Percentiles rank a stretch among this genome's conserved stretches.
Evolutionary conservation across 2,797 vertebrate species (phyloP).

Genomic region (Sebastes alutus): DNA sequence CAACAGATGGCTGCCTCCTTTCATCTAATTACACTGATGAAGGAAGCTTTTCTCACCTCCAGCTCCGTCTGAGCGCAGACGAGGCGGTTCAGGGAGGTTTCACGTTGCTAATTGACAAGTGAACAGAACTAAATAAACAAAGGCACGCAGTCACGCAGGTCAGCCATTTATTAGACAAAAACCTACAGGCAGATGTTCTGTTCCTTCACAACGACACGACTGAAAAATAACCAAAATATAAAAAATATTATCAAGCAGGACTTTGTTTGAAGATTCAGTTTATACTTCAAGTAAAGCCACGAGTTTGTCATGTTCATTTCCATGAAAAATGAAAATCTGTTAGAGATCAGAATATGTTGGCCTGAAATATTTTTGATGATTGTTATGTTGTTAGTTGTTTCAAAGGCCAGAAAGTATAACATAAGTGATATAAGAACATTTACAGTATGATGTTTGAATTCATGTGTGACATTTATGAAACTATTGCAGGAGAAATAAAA

Average conservation of each 20-base stretch:
- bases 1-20: constrained; percentile 72
- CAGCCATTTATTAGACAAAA: constrained; percentile 50
- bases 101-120: constrained; percentile 70
- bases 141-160: constrained; percentile 43
- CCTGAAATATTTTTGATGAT: neutral
- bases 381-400: neutral
- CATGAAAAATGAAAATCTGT: neutral
- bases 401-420: neutral
- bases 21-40: constrained; percentile 64
- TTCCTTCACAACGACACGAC: neutral
- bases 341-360: neutral
- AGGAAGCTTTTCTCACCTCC: constrained; percentile 68
- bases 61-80: constrained; percentile 42
- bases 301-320: constrained; percentile 32
- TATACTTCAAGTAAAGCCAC: neutral
- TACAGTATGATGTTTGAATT: neutral
- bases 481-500: neutral
- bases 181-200: constrained; percentile 46
- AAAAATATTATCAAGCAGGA: neutral
- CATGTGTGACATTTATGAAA: neutral
- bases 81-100: constrained; percentile 55
- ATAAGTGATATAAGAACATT: neutral
- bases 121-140: constrained; percentile 70
- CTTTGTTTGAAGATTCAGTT: neutral
- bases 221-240: neutral